Percentiles rank a stretch among this genome's conserved stretches.
phyloP scores from a whole-genome alignment of 2,797 vertebrate genomes.

The Anguilla anguilla region DNA sequence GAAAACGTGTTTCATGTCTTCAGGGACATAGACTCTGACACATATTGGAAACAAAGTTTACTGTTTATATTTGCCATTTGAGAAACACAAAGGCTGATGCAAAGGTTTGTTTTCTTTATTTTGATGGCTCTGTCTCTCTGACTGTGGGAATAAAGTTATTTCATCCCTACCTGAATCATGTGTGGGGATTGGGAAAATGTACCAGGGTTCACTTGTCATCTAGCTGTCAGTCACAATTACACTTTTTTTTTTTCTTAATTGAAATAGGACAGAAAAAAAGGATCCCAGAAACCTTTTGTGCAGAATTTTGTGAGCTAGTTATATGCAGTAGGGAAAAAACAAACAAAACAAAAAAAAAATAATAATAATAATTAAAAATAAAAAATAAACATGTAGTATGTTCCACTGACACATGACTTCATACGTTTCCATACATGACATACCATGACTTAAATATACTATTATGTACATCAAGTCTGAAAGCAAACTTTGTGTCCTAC shows the following conservation, averaged over 20 bases:
- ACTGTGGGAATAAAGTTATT: neutral
- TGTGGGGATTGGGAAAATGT: neutral
- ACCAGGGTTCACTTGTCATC: neutral
- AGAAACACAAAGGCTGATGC: neutral
- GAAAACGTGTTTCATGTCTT: neutral
- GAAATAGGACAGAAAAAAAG: neutral
- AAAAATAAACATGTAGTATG: neutral
- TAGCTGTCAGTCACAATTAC: neutral
- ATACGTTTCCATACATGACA: neutral
- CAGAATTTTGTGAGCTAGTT: neutral
- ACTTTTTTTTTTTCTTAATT: neutral
- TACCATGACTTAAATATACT: neutral
- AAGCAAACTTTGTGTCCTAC: neutral
- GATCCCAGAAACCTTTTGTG: neutral
- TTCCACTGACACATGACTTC: neutral
- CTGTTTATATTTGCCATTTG: neutral
- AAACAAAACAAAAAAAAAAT: no score
- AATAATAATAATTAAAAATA: no score
- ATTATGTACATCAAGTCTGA: neutral
- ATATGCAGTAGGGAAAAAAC: neutral
- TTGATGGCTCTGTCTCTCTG: neutral
- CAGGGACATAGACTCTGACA: neutral
- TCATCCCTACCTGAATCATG: neutral
- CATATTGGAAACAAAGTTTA: neutral
- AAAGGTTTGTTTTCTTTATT: constrained; percentile 1